Percentiles rank a stretch among this genome's conserved stretches.
Evolutionary conservation across 2,113 vertebrate species (phyloP).

Genomic region (Columba janthina): DNA sequence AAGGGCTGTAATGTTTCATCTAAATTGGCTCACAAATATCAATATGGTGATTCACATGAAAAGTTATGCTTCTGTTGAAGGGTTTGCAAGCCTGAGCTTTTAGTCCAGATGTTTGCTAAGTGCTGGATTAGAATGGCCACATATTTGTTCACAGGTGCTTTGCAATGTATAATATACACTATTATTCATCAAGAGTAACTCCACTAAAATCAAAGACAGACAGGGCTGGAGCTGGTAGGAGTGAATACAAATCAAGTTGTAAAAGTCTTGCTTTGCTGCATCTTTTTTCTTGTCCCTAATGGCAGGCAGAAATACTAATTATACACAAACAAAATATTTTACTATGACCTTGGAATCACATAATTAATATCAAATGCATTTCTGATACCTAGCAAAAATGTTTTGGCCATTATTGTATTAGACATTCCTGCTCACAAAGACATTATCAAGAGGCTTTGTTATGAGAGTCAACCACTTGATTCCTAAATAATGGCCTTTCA

Average conservation of each 20-base stretch:
- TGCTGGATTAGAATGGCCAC: neutral
- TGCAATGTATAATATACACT: neutral
- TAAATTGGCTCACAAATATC: neutral
- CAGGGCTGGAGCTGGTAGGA: neutral
- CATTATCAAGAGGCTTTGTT: neutral
- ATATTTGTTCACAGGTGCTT: neutral
- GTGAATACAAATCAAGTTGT: neutral
- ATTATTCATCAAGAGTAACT: neutral
- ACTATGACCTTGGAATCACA: neutral
- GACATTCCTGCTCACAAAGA: neutral
- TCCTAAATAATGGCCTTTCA: neutral
- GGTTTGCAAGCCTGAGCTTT: neutral
- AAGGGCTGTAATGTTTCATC: neutral
- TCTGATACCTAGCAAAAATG: neutral
- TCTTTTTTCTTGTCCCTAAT: neutral
- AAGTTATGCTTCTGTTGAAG: neutral
- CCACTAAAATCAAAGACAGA: neutral
- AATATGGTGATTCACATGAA: neutral
- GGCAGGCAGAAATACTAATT: neutral
- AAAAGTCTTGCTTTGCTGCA: neutral
- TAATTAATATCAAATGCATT: neutral
- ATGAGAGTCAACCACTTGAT: neutral
- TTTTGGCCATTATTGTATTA: neutral
- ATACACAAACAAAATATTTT: neutral
- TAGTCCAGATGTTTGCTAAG: neutral